Evolutionary conservation across 92 coral and sea anemone species (phyloP).

Genomic region (Heteractis magnifica): DNA sequence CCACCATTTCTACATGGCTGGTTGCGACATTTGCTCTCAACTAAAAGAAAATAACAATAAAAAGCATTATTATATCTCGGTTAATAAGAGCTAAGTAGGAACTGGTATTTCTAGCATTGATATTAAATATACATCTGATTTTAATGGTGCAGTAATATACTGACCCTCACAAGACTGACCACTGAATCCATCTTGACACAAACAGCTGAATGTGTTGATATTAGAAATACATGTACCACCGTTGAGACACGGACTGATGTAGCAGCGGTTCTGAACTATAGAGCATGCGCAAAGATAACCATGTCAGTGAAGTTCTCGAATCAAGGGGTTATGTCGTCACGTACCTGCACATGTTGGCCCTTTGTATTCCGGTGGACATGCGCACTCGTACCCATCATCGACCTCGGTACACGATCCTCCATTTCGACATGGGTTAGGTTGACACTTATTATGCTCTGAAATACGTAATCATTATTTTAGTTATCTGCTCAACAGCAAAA

Average conservation of each 20-base stretch:
- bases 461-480: neutral
- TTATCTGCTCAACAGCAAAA: too few relatives aligned
- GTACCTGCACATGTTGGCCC: conserved; percentile 89
- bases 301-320: neutral
- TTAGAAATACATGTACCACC: conserved; percentile 92
- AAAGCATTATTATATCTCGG: neutral
- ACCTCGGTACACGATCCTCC: conserved; percentile 98
- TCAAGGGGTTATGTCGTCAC: neutral
- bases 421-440: conserved; percentile 95
- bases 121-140: too few relatives aligned
- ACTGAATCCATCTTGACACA: conserved; percentile 82
- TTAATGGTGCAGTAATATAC: neutral
- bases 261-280: conserved; percentile 86
- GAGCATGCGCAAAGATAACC: neutral
- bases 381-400: conserved; percentile 96
- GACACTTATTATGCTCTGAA: conserved; percentile 92
- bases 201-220: conserved; percentile 63
- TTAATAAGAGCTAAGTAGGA: neutral
- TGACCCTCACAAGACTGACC: conserved; percentile 92
- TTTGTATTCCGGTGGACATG: conserved; percentile 90
- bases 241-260: conserved; percentile 91
- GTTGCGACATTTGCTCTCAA: conserved; percentile 92
- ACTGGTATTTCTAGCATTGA: too few relatives aligned
- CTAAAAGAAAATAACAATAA: conserved; percentile 26
- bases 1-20: conserved; percentile 99